Evolutionary conservation across 2,113 vertebrate genomes (phyloP).

Genomic region (Dunckerocampus dactyliophorus): DNA sequence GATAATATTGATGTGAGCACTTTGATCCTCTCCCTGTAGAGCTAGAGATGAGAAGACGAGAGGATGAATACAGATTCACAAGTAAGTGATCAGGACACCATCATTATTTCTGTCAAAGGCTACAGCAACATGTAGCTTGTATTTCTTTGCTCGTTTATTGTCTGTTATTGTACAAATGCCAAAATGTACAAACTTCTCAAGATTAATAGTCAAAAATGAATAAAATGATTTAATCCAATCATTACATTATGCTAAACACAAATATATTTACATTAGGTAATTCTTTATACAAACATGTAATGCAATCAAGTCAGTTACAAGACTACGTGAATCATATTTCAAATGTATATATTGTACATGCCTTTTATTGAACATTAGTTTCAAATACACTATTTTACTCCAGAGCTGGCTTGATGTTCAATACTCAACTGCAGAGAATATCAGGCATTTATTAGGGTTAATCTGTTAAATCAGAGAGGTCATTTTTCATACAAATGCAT

Average conservation of each 20-base stretch:
- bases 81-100: conserved; percentile 84
- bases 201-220: background rate
- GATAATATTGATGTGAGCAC: conserved; percentile 74
- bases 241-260: too few species aligned
- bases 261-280: too few species aligned
- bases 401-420: too few species aligned
- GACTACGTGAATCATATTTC: too few species aligned
- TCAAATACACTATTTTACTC: too few species aligned
- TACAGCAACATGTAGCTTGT: conserved; percentile 10
- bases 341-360: too few species aligned
- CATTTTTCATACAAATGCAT: background rate
- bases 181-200: conserved; percentile 58
- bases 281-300: too few species aligned
- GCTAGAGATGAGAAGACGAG: conserved; percentile 98
- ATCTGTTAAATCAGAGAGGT: background rate
- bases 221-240: background rate
- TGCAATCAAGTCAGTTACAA: too few species aligned
- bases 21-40: conserved; percentile 90
- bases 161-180: conserved; percentile 65
- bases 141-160: conserved; percentile 11
- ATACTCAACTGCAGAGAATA: background rate
- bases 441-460: background rate
- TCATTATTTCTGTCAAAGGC: conserved; percentile 6
- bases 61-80: conserved; percentile 99
- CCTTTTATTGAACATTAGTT: too few species aligned